phyloP scores from a whole-genome alignment of 1,140 invertebrate genomes.

The Microplitis mediator region DNA sequence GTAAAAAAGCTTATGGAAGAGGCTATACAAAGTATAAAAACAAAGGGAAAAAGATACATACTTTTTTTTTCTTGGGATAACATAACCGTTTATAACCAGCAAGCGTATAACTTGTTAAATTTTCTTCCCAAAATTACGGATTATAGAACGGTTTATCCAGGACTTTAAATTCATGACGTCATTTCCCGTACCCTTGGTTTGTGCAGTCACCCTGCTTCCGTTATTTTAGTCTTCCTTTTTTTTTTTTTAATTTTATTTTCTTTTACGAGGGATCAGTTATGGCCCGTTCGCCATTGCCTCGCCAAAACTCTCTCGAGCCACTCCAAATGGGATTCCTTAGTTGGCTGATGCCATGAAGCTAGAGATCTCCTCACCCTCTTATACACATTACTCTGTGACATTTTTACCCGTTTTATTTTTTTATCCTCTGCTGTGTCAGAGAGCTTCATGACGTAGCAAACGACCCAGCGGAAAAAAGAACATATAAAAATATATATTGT shows the following conservation, averaged over 20 bases:
- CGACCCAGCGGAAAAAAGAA: not conserved
- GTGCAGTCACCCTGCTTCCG: slow-evolving; percentile 8
- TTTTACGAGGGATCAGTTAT: slow-evolving; percentile 28
- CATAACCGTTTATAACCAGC: slow-evolving; percentile 29
- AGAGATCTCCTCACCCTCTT: not conserved
- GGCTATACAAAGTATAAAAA: not conserved
- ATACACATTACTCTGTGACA: not conserved
- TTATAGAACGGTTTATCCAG: slow-evolving; percentile 28
- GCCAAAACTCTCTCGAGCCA: slow-evolving; percentile 9
- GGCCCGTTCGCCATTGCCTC: slow-evolving; percentile 8
- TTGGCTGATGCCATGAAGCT: not conserved
- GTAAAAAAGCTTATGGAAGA: not conserved
- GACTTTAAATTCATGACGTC: slow-evolving; percentile 33
- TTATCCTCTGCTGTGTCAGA: not conserved
- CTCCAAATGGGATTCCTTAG: slow-evolving; percentile 7
- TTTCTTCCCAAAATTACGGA: slow-evolving; percentile 26
- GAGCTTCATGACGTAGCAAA: not conserved
- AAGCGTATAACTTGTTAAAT: slow-evolving; percentile 29
- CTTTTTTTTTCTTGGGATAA: not conserved
- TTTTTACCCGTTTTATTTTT: not conserved
- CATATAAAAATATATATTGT: not conserved
- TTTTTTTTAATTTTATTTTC: not conserved
- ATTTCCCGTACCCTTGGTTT: slow-evolving; percentile 18
- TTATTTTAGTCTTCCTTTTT: not conserved
- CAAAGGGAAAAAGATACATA: not conserved